Evolutionary conservation across 30 jellyfish, hydroid and myxozoan species (phyloP), one percentile per base, ranked within the genome.

Genomic region (Sanderia malayensis): DNA sequence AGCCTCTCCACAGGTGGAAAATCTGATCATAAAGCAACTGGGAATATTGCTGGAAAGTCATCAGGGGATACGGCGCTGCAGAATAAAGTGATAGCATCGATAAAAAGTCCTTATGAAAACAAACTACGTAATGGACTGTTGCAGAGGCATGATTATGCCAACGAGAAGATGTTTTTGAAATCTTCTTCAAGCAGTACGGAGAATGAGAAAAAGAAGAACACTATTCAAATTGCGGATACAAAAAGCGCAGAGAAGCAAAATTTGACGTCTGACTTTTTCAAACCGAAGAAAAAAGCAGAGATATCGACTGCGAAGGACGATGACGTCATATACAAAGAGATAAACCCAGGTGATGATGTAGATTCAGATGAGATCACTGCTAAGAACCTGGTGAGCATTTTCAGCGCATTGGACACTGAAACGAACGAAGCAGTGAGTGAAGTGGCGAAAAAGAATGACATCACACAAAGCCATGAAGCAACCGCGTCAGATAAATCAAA

Each of bases 281-380:
- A 37, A 37, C 52, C 52, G 13, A 37, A 13, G 6, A 37, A 37
- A 4, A 37, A 37, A 37, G 52, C 6, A 4, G 13, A 6, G 13
- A 4, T 13, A 49, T 15, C 64, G 23, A 24, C 8, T 15, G 18
- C 25, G 8, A 49, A 19, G 25, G 18, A 18, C 27, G n/a, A 75
- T 33, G 89, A 78, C 58, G 76, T 55, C 20, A 55, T 78, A 24
- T 78, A 46, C 67, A 66, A 62, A 67, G 61, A 10, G 22, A 69
- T 68, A 0, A 60, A 30, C 66, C 84, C 84, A 0, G 27, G 55
- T 22, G 28, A 68, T 19, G 84, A 80, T 19, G 59, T 80, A n/a
- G 84, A 80, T 29, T 63, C 88, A 13, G 88, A 83, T 31, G 88
- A 64, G 21, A 58, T 83, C 52, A 83, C 95, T 15, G 95, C 95